Percentiles rank a stretch among this genome's conserved stretches.
phyloP scores from a whole-genome alignment of 2,888 invertebrate species.

The Petrolisthes cinctipes region DNA sequence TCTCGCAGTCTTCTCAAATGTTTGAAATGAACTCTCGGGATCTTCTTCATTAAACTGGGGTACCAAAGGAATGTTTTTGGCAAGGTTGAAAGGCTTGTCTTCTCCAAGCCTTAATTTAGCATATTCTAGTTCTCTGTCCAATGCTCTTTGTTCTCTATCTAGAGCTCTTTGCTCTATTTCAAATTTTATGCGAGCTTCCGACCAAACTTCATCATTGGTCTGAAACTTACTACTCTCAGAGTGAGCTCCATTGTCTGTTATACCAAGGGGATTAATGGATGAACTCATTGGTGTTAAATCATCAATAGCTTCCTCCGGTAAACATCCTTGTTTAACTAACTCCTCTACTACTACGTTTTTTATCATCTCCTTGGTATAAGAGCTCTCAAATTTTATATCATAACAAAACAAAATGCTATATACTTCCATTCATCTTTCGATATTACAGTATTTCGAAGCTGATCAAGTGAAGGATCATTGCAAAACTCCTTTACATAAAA shows the following conservation, averaged over 20 bases:
- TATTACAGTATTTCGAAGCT: background rate
- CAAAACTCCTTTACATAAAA: background rate
- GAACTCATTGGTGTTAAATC: background rate
- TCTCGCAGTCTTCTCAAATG: background rate
- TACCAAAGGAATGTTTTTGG: background rate
- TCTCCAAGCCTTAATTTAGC: background rate
- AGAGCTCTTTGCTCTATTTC: background rate
- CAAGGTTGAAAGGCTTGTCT: background rate
- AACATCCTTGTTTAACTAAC: background rate
- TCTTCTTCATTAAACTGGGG: background rate
- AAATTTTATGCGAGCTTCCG: background rate
- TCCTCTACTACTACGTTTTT: background rate
- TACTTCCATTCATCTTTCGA: background rate
- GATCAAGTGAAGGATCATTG: background rate
- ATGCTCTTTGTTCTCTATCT: background rate
- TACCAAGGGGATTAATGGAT: background rate
- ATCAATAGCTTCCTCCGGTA: background rate
- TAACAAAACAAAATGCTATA: background rate
- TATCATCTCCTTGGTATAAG: background rate
- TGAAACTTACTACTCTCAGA: background rate
- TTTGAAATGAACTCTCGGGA: background rate
- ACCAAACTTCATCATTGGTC: background rate
- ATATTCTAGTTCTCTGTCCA: background rate
- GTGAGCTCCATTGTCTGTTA: background rate
- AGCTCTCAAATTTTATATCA: background rate